These are phyloP conservation scores for Smittia sp. DNA, from an alignment of 2,888 invertebrate genomes.

Conservation along the genomic window DNA sequence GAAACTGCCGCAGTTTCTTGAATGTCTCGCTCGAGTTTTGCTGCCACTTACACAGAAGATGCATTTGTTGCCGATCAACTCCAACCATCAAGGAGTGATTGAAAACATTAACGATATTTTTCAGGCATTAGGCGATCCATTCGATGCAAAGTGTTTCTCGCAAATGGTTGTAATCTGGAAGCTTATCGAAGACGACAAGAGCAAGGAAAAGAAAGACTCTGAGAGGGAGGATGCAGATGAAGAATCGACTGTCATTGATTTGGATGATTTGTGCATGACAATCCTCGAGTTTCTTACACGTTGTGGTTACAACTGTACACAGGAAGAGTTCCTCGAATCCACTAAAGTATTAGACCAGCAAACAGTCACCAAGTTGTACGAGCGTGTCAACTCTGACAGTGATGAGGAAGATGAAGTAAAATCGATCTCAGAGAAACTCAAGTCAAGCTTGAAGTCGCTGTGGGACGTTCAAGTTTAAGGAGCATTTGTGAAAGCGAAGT, in stretches of 20 bases:
- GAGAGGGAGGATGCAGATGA: constrained; percentile 44
- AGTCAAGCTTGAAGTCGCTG: constrained; percentile 19
- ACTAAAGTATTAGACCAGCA: constrained; percentile 44
- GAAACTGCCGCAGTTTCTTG: constrained; percentile 46
- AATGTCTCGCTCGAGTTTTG: constrained; percentile 49
- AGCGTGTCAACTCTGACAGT: constrained; percentile 42
- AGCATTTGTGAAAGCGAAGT: too few relatives aligned
- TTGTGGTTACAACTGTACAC: constrained; percentile 45
- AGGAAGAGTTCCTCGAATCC: constrained; percentile 44
- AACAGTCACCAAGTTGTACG: constrained; percentile 44
- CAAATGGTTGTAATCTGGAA: constrained; percentile 49
- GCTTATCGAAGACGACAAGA: constrained; percentile 45
- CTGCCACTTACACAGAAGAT: constrained; percentile 48
- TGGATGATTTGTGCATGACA: constrained; percentile 47
- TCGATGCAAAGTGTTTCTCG: constrained; percentile 48
- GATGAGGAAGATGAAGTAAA: constrained; percentile 28
- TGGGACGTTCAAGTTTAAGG: constrained; percentile 4
- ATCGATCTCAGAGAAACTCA: constrained; percentile 28
- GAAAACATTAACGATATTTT: constrained; percentile 48
- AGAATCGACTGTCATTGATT: constrained; percentile 45
- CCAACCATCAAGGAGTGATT: constrained; percentile 50
- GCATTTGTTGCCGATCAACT: constrained; percentile 48
- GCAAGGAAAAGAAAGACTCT: constrained; percentile 42
- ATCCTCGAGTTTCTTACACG: constrained; percentile 46
- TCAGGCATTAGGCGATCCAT: constrained; percentile 50